Evolutionary conservation across 2,113 vertebrate species (phyloP).

Genomic region (Pygoscelis adeliae): DNA sequence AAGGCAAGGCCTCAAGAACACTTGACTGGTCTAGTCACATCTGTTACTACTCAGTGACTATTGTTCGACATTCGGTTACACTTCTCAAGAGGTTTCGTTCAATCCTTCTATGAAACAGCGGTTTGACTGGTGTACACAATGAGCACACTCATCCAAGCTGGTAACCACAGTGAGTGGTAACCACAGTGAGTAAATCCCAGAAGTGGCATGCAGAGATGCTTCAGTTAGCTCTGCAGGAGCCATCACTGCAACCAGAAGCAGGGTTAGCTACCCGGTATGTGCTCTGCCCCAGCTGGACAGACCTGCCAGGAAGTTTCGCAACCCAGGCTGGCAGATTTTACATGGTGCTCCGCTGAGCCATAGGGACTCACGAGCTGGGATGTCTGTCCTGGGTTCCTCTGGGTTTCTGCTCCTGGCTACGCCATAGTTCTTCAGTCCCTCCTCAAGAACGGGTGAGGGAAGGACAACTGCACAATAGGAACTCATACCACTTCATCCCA

Average conservation of each 20-base stretch:
- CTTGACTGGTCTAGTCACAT: conserved; percentile 8
- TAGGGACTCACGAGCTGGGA: not conserved
- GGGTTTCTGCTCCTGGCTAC: not conserved
- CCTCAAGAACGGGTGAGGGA: not conserved
- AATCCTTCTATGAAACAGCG: not conserved
- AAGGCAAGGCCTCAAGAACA: not conserved
- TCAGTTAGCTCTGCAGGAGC: not conserved
- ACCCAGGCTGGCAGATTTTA: not conserved
- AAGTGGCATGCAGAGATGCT: not conserved
- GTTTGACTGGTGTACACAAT: not conserved
- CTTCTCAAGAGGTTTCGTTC: conserved; percentile 3
- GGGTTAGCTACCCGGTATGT: not conserved
- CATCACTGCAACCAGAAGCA: not conserved
- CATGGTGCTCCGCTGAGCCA: not conserved
- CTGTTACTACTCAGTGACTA: conserved; percentile 18
- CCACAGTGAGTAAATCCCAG: not conserved
- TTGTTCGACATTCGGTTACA: not conserved
- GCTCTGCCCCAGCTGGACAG: not conserved
- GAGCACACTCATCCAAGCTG: not conserved
- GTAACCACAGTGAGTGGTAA: not conserved
- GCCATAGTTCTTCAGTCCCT: not conserved
- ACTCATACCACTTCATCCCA: not conserved
- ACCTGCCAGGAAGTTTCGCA: not conserved
- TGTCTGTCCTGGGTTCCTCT: not conserved
- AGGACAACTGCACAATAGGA: conserved; percentile 39